A percentile compares a stretch with the other conserved stretches of the same genome.
These are phyloP conservation scores for Trichopria drosophilae DNA, from an alignment of 2,888 invertebrate species.

Conservation along the genomic window DNA sequence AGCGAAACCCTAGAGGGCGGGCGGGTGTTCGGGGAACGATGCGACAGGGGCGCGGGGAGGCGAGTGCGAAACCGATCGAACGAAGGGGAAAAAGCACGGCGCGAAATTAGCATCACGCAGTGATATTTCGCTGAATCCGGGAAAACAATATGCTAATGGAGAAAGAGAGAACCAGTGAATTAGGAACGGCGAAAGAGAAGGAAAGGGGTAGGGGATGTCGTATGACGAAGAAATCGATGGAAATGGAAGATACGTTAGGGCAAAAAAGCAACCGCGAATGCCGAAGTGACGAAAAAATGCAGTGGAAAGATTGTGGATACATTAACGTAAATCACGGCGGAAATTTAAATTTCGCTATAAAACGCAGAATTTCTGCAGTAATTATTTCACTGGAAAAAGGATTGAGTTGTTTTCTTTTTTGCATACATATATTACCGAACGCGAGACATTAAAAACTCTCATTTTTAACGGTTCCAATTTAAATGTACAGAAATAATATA, in stretches of 20 bases:
- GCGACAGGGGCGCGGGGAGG: slow-evolving; percentile 17
- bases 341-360: too few relatives aligned
- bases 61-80: slow-evolving; percentile 12
- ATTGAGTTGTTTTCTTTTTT: too few relatives aligned
- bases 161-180: slow-evolving; percentile 25
- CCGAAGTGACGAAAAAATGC: slow-evolving; percentile 23
- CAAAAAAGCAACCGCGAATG: slow-evolving; percentile 13
- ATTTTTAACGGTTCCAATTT: too few relatives aligned
- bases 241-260: slow-evolving; percentile 17
- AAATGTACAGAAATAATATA: too few relatives aligned
- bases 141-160: slow-evolving; percentile 58
- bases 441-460: too few relatives aligned
- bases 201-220: slow-evolving; percentile 1
- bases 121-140: slow-evolving; percentile 55
- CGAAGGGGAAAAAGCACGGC: slow-evolving; percentile 43
- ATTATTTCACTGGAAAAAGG: too few relatives aligned
- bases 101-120: slow-evolving; percentile 52
- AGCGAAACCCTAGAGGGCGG: slow-evolving; percentile 31
- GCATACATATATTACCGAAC: too few relatives aligned
- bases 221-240: slow-evolving; percentile 8
- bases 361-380: too few relatives aligned
- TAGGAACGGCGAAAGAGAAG: slow-evolving; percentile 20
- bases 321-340: too few relatives aligned
- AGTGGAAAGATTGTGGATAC: slow-evolving; percentile 43
- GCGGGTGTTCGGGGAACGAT: slow-evolving; percentile 15